Base-by-base conservation (phyloP, 2,888 invertebrate genomes). In the Epinotia brunnichana region DNA sequence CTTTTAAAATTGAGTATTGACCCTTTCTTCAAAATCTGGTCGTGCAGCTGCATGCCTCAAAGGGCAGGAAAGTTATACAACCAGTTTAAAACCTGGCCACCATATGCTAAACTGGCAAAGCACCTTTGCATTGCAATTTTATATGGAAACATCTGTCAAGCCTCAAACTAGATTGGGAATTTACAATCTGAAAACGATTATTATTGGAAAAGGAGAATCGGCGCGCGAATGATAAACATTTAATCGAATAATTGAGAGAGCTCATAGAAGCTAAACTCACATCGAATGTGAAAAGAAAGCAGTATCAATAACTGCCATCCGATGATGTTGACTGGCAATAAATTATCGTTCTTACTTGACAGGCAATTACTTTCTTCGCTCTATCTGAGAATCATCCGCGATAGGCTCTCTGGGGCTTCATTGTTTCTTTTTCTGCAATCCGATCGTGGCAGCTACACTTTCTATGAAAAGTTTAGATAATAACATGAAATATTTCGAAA, bases 51-150 rank as follows among this genome's bases (percentile, higher is more conserved):
- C 80, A 77, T 76, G 86, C 84, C 79, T 76, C 81, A 82, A 78
- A 76, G 75, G 80, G 80, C 82, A 81, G 83, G 83, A 82, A 81
- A 81, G 78, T 79, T 81, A 63, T 57, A 69, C 71, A 90, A 91
- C 90, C 88, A 89, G 91, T 91, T 91, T 87, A 76, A 75, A 84
- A 89, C 83, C 87, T 89, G 88, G 88, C 80, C 77, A 76, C 76
- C 74, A 77, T 78, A 78, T 81, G 77, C 74, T 64, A 19, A 54
- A 51, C 44, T n/a, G 59, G 35, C 41, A n/a, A 64, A n/a, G 24
- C 63, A 59, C 71, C 69, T 70, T 69, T 56, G 54, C 64, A 62
- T 61, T 61, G 61, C 60, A 13, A 54, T 61, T 64, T 62, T 24
- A 17, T 66, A 56, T 56, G 56, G 61, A 41, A 54, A 21, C 54